These are phyloP conservation scores for Melanostoma mellinum DNA, from an alignment of 2,888 invertebrate species.

Conservation along the genomic window DNA sequence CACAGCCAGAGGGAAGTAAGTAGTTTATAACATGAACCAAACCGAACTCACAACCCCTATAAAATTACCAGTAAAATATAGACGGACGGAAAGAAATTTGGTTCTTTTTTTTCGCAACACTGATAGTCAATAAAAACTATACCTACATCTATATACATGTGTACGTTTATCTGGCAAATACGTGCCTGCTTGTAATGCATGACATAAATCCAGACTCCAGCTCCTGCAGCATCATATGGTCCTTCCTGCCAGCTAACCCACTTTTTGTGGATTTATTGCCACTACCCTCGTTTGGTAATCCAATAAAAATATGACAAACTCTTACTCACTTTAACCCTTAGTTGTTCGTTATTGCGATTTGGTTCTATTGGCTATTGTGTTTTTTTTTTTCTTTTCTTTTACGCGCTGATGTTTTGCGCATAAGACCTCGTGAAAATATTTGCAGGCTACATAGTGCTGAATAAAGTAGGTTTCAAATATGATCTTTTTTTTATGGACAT, in stretches of 20 bases:
- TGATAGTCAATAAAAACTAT: slow-evolving; percentile 36
- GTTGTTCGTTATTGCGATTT: slow-evolving; percentile 47
- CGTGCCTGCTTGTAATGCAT: slow-evolving; percentile 62
- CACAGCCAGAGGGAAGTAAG: slow-evolving; percentile 47
- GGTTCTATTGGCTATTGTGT: slow-evolving; percentile 35
- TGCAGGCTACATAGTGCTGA: too few species aligned
- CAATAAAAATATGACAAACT: slow-evolving; percentile 64
- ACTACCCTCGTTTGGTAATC: slow-evolving; percentile 47
- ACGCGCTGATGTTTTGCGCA: background rate
- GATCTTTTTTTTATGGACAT: too few species aligned
- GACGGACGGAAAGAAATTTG: slow-evolving; percentile 47
- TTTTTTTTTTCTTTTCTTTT: background rate
- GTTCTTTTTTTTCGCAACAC: slow-evolving; percentile 38
- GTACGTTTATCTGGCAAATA: background rate
- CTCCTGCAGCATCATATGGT: background rate
- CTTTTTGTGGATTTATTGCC: slow-evolving; percentile 57
- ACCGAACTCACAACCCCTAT: slow-evolving; percentile 60
- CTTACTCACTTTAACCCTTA: slow-evolving; percentile 56
- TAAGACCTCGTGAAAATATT: background rate
- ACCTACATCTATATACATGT: background rate
- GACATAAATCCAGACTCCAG: slow-evolving; percentile 20
- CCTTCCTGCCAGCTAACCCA: slow-evolving; percentile 42
- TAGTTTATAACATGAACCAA: slow-evolving; percentile 43
- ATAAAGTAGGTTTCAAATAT: too few species aligned
- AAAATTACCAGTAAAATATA: slow-evolving; percentile 62